These are phyloP conservation scores for Rhopilema esculentum DNA, from an alignment of 30 jellyfish, hydroid and myxozoan genomes.

Conservation along the genomic window DNA sequence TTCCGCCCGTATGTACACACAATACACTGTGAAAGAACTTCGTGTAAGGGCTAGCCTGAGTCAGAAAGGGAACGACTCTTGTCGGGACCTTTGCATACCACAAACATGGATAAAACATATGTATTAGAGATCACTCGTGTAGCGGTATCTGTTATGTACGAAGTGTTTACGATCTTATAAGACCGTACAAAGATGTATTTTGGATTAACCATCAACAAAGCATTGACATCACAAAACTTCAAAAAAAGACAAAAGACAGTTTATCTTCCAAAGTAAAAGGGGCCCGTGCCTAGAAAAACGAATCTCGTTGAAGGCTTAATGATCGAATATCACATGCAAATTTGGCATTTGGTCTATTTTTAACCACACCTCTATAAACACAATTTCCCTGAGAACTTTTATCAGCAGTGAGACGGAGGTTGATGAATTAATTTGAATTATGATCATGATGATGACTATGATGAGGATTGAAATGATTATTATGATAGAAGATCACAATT, in stretches of 20 bases:
- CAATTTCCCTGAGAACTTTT: neutral
- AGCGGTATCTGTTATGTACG: slow-evolving; percentile 23
- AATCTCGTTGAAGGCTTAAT: neutral
- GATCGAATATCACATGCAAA: neutral
- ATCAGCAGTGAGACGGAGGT: neutral
- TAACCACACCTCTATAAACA: neutral
- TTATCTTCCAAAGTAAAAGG: neutral
- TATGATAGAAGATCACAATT: neutral
- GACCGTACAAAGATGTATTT: slow-evolving; percentile 16
- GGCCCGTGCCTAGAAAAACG: neutral
- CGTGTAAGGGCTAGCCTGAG: slow-evolving; percentile 51
- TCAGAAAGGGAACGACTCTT: slow-evolving; percentile 36
- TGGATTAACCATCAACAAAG: slow-evolving; percentile 19
- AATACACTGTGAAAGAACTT: neutral
- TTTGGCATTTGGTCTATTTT: neutral
- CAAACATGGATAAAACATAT: slow-evolving; percentile 33
- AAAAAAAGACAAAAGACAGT: neutral
- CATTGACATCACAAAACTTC: slow-evolving; percentile 4
- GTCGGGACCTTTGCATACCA: slow-evolving; percentile 42
- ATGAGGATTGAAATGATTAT: neutral
- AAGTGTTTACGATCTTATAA: slow-evolving; percentile 21
- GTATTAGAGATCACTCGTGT: slow-evolving; percentile 13
- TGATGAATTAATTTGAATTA: neutral
- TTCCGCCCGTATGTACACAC: slow-evolving; percentile 9
- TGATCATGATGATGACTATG: neutral